phyloP scores from a whole-genome alignment of 2,888 invertebrate species.

The Agapostemon virescens region DNA sequence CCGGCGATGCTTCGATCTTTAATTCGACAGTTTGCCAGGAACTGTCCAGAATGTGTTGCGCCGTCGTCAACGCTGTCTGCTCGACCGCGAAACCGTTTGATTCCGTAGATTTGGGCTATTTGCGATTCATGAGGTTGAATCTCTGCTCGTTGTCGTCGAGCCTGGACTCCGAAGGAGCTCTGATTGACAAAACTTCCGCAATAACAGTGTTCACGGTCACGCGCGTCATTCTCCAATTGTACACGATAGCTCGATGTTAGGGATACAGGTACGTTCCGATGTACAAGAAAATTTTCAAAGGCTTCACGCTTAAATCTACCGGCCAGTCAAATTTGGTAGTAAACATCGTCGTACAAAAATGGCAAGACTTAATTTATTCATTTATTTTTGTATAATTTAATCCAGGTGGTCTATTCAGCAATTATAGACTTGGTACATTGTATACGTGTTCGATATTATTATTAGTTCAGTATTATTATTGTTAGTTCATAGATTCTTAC shows the following conservation, averaged over 20 bases:
- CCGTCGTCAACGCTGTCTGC: background rate
- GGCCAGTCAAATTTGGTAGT: too few relatives aligned
- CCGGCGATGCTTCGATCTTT: conserved; percentile 30
- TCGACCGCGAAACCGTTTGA: conserved; percentile 12
- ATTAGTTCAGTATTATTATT: too few relatives aligned
- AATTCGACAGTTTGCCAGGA: conserved; percentile 23
- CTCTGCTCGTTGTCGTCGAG: background rate
- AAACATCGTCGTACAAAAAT: too few relatives aligned
- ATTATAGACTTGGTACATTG: too few relatives aligned
- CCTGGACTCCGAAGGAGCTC: background rate
- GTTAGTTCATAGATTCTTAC: too few relatives aligned
- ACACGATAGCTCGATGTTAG: background rate
- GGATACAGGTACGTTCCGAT: background rate
- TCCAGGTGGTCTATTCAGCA: too few relatives aligned
- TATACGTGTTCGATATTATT: too few relatives aligned
- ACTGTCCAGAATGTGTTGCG: background rate
- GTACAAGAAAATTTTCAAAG: too few relatives aligned
- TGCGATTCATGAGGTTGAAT: conserved; percentile 7
- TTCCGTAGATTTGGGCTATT: conserved; percentile 14
- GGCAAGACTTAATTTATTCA: too few relatives aligned
- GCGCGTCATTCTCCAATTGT: too few relatives aligned
- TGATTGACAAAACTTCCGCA: background rate
- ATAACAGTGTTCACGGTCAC: background rate
- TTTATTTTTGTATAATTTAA: too few relatives aligned
- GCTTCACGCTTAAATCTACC: too few relatives aligned